A percentile compares a stretch with the other conserved stretches of the same genome.
Conservation (phyloP, 2,113 vertebrate genomes). For the Oncorhynchus keta region DNA sequence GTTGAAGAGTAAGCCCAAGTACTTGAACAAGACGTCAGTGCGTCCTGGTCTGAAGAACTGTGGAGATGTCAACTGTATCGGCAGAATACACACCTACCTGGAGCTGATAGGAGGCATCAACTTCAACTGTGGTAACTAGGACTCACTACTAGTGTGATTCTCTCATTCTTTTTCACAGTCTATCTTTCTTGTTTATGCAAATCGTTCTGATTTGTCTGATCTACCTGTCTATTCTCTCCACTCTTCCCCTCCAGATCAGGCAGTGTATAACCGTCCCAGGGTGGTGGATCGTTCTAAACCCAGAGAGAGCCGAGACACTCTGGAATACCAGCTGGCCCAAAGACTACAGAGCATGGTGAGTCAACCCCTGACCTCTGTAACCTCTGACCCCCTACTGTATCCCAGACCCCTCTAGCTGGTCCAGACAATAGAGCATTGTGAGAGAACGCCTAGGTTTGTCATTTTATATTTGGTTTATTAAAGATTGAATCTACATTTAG, state of each 20-base stretch:
- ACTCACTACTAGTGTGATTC: neutral
- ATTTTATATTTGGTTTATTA: no score
- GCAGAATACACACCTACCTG: slow-evolving; percentile 94
- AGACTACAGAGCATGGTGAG: slow-evolving; percentile 92
- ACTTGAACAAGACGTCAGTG: slow-evolving; percentile 97
- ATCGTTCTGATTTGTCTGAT: neutral
- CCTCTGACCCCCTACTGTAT: no score
- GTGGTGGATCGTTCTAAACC: slow-evolving; percentile 79
- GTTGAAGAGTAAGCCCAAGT: slow-evolving; percentile 88
- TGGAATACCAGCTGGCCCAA: slow-evolving; percentile 90
- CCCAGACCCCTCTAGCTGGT: no score
- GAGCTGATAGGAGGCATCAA: slow-evolving; percentile 96
- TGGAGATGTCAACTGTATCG: slow-evolving; percentile 98
- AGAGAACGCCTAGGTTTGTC: no score
- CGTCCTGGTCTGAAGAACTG: slow-evolving; percentile 97
- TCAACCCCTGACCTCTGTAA: neutral
- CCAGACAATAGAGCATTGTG: no score
- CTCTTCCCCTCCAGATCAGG: slow-evolving; percentile 79
- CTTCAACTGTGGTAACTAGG: slow-evolving; percentile 88
- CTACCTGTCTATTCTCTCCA: neutral
- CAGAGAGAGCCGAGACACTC: slow-evolving; percentile 82
- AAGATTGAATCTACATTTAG: no score
- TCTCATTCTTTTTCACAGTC: neutral
- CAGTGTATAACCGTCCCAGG: slow-evolving; percentile 89
- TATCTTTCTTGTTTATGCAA: neutral